Evolutionary conservation across 2,888 invertebrate genomes (phyloP), one percentile per base, ranked within the genome.

Genomic region (Odontothrips loti): DNA sequence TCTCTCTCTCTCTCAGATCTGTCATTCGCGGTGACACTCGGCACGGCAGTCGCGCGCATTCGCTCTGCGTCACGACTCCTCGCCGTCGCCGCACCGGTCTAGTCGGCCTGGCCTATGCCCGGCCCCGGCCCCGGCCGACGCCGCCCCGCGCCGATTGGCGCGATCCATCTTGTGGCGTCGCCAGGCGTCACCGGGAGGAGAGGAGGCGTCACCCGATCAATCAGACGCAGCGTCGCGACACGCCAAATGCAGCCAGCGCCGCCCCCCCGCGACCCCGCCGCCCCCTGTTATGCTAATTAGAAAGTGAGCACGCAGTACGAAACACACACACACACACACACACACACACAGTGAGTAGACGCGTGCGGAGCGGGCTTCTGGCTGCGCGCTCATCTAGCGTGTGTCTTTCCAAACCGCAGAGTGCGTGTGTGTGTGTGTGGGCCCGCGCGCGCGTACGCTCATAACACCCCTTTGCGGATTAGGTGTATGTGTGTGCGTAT

Each of bases 271-370:
- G 34, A 43, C 34, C 34, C 6, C 34, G 6, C 34, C 68, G 68
- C 68, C 68, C 23, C 68, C 68, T 68, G 68, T 68, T 68, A 68
- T 68, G 68, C n/a, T 68, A 68, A 68, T 68, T 68, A 68, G 68
- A 68, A 68, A 68, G 68, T 20, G 15, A 51, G 15, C 51, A 51
- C 6, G 51, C 51, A 51, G 15, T 12, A 4, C 23, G 68, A 68
- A 51, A 10, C 68, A 68, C n/a, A 68, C 68, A 68, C 68, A 63
- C 63, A 63, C 63, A 68, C 68, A 68, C 68, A 23, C 68, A 51
- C 6, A 10, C 51, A 51, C 48, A 48, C 48, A 48, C 48, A 48
- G 10, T n/a, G n/a, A n/a, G n/a, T n/a, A 43, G 34, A 6, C 34
- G 6, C 34, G 34, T 43, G 34, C 34, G 6, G 34, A 43, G 6